Base-by-base conservation (phyloP, 1,140 invertebrate genomes). In the Eriosoma lanigerum region DNA sequence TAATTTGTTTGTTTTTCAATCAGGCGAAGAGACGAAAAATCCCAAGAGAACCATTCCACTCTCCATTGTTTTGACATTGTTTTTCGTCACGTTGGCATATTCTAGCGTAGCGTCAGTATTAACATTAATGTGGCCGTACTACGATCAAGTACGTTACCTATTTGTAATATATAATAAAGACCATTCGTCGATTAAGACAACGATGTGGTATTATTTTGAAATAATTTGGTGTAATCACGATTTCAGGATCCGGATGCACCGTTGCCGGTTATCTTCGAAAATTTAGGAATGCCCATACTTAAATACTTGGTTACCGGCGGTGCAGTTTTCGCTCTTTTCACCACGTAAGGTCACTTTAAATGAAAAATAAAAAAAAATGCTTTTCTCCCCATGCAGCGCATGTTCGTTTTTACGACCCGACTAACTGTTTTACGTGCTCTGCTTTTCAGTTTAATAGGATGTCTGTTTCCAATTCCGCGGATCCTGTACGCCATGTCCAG, bases 101-200 rank as follows among this genome's bases (percentile, higher is more conserved):
- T 95, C 94, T 86, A 92, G 93, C 1, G 91, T 97, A 0, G 94
- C 94, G 0, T 89, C 90, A 0, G 91, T 97, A 3, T 87, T 97
- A 0, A 98, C 96, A 0, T 90, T 96, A 83, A 94, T 96, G 88
- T 84, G 93, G 82, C 96, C 96, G 0, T 98, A 97, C 84, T 98
- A 93, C 84, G 87, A 91, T 70, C 85, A 93, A 89, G 90, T 66
- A 66, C 19, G 13, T 17, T 17, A 8, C 1, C 32, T 10, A 64
- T 10, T 3, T 38, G 32, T 4, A 38, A 38, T 8, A 38, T 4
- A 38, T 38, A 8, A 4, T 4, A 38, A 38, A 38, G 3, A 38
- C 3, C 32, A 38, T 38, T 38, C 32, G 8, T 38, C 32, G 32
- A 38, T 38, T 38, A 38, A 38, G 32, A 8, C 32, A 38, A 38